phyloP scores from a whole-genome alignment of 2,797 vertebrate species.

The Pseudocheirus occidentalis region DNA sequence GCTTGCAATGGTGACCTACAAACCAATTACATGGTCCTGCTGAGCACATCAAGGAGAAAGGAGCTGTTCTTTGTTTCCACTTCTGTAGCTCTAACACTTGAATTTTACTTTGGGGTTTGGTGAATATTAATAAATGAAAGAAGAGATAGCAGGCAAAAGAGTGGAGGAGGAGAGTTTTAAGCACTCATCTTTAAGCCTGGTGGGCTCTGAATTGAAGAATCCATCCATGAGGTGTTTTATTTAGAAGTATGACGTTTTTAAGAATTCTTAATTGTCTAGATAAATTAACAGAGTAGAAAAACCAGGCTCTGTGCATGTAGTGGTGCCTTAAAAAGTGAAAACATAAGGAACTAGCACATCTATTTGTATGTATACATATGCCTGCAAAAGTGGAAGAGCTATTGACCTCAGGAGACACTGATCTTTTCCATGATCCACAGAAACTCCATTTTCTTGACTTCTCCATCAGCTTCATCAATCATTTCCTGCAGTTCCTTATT shows the following conservation, averaged over 20 bases:
- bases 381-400: neutral
- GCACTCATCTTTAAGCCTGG: neutral
- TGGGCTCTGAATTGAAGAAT: slow-evolving; percentile 8
- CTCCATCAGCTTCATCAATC: slow-evolving; percentile 93
- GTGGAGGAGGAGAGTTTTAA: neutral
- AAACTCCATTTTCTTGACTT: slow-evolving; percentile 93
- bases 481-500: slow-evolving; percentile 96
- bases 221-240: slow-evolving; percentile 25
- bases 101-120: neutral
- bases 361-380: accelerated
- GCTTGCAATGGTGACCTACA: neutral
- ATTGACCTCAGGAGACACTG: slow-evolving; percentile 85
- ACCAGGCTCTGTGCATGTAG: neutral
- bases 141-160: neutral
- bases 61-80: neutral
- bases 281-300: neutral
- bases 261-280: slow-evolving; percentile 47
- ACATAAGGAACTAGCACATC: neutral
- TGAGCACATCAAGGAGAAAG: slow-evolving; percentile 26
- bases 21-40: neutral
- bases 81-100: neutral
- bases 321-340: neutral
- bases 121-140: neutral
- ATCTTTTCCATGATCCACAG: slow-evolving; percentile 93
- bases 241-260: slow-evolving; percentile 39